A percentile compares a stretch with the other conserved stretches of the same genome.
phyloP scores from a whole-genome alignment of 2,888 invertebrate species.

The Sisyra terminalis region DNA sequence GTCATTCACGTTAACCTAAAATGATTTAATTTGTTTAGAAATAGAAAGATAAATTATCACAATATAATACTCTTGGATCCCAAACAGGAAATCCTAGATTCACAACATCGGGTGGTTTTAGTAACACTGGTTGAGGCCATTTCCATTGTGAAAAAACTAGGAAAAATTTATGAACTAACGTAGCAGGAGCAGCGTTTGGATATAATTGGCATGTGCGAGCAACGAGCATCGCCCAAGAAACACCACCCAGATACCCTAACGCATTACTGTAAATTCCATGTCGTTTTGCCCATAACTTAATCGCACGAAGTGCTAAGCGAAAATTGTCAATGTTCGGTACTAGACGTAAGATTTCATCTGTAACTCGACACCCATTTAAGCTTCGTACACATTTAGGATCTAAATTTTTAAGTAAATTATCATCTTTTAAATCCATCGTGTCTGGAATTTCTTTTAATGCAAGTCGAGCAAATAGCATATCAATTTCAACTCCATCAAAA shows the following conservation, averaged over 20 bases:
- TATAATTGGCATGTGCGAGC: slow-evolving; percentile 96
- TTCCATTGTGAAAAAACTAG: slow-evolving; percentile 96
- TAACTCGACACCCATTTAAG: slow-evolving; percentile 94
- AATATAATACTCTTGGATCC: slow-evolving; percentile 74
- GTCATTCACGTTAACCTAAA: slow-evolving; percentile 69
- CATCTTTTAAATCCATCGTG: slow-evolving; percentile 73
- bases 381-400: slow-evolving; percentile 94
- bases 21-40: slow-evolving; percentile 6
- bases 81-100: slow-evolving; percentile 86
- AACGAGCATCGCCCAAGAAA: slow-evolving; percentile 99
- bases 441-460: slow-evolving; percentile 94
- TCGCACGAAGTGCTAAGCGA: slow-evolving; percentile 79
- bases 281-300: slow-evolving; percentile 97
- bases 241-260: slow-evolving; percentile 93
- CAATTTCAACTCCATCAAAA: slow-evolving; percentile 96
- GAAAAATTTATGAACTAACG: slow-evolving; percentile 95
- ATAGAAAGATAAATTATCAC: slow-evolving; percentile 5
- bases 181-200: slow-evolving; percentile 90
- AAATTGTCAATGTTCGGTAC: slow-evolving; percentile 94
- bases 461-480: slow-evolving; percentile 91
- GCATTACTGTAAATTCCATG: slow-evolving; percentile 98
- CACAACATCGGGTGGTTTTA: slow-evolving; percentile 81
- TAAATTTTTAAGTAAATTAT: slow-evolving; percentile 80
- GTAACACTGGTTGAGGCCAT: slow-evolving; percentile 95
- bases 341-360: slow-evolving; percentile 90